Conservation (phyloP, 2,797 vertebrate genomes). For the Falco peregrinus region DNA sequence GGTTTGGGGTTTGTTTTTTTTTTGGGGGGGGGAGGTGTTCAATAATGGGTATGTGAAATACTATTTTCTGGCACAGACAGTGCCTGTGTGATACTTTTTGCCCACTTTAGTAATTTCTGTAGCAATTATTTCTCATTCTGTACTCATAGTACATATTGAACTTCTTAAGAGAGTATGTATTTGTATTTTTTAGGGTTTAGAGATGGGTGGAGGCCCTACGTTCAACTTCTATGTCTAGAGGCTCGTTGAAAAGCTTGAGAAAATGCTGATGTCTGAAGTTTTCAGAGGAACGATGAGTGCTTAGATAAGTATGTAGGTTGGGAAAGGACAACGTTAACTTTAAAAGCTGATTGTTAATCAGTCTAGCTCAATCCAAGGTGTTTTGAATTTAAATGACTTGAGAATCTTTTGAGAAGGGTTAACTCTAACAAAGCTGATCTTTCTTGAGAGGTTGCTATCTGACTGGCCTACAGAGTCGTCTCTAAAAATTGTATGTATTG, state of each 20-base stretch:
- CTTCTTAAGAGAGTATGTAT: background rate
- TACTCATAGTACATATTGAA: background rate
- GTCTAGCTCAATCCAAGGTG: background rate
- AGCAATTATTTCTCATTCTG: background rate
- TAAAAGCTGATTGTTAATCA: background rate
- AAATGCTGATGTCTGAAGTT: background rate
- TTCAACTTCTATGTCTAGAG: background rate
- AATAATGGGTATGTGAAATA: background rate
- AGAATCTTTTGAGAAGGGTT: background rate
- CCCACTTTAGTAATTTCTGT: background rate
- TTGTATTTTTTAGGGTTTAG: background rate
- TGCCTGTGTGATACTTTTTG: background rate
- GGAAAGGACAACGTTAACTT: background rate
- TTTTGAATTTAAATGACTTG: background rate
- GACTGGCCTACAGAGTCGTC: background rate
- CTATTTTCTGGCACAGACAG: background rate
- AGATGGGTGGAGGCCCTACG: background rate
- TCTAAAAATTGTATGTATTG: background rate
- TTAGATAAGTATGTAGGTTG: background rate
- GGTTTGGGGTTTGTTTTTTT: accelerated
- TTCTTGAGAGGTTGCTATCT: background rate
- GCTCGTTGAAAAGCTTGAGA: background rate
- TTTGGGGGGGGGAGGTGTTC: no score
- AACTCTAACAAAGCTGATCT: background rate
- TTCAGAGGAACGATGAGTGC: background rate